A percentile compares a stretch with the other conserved stretches of the same genome.
Evolutionary conservation across 2,888 invertebrate genomes (phyloP).

Genomic region (Melitaea athalia): DNA sequence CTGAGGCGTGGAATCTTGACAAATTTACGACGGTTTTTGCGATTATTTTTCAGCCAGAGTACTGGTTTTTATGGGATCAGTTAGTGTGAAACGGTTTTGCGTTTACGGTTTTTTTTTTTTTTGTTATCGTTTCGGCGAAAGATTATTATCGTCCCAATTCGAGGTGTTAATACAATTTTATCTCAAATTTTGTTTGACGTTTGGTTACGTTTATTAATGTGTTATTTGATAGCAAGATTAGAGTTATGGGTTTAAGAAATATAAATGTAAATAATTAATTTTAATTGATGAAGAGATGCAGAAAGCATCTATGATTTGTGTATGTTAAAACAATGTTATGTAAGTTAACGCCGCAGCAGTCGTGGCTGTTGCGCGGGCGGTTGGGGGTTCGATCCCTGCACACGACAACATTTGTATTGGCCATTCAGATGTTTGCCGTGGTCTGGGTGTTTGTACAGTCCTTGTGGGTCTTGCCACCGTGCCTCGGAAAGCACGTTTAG

Average conservation of each 20-base stretch:
- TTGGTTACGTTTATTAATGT: conserved; percentile 35
- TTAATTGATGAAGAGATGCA: too few relatives aligned
- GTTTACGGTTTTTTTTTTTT: conserved; percentile 45
- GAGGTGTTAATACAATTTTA: conserved; percentile 61
- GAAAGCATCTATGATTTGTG: not conserved
- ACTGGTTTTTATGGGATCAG: conserved; percentile 48
- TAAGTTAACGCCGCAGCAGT: too few relatives aligned
- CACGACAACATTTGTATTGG: too few relatives aligned
- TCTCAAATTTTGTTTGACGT: conserved; percentile 40
- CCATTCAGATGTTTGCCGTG: too few relatives aligned
- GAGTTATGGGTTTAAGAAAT: not conserved
- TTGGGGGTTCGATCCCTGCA: too few relatives aligned
- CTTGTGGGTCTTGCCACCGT: too few relatives aligned
- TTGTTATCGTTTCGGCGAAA: conserved; percentile 44
- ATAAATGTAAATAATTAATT: too few relatives aligned
- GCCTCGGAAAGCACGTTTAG: too few relatives aligned
- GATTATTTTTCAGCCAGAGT: conserved; percentile 39
- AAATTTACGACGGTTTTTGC: conserved; percentile 49
- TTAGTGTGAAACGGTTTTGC: conserved; percentile 53
- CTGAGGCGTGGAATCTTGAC: conserved; percentile 43
- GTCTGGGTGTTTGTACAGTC: too few relatives aligned
- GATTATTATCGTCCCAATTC: conserved; percentile 57
- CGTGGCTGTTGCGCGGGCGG: too few relatives aligned
- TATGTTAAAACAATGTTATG: too few relatives aligned
- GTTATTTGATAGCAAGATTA: conserved; percentile 27